Evolutionary conservation across 1,140 invertebrate genomes (phyloP), one percentile per base, ranked within the genome.

Genomic region (Listronotus oregonensis): DNA sequence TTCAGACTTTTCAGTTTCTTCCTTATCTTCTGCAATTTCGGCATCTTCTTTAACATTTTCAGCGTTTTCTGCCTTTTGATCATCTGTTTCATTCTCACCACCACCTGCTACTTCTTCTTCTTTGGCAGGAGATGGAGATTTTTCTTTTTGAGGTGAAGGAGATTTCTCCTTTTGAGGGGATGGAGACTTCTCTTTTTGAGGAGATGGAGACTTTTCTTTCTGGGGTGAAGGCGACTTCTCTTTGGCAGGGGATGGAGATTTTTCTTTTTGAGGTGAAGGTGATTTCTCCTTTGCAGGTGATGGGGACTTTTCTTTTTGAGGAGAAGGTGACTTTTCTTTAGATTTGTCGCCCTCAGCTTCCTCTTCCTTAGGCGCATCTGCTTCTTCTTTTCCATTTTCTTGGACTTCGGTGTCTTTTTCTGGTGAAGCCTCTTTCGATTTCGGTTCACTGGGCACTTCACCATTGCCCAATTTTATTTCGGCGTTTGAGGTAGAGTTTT

Each of bases 391-490:
- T 42, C 47, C 59, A 58, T 59, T 46, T 14, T 59, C 59, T 34
- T 61, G 51, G 27, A 49, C 37, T 15, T 69, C 61, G 32, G 21
- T 61, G 51, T 66, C 56, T 12, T 73, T 65, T 46, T 67, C 63
- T 50, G 55, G 67, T 42, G 59, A 58, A 10, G 37, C 37, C 54
- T 60, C 67, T 14, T 69, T 63, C n/a, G 46, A 21, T 55, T 63
- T 54, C 15, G 37, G 44, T 60, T 64, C 51, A 37, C 34, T 37
- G 27, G 43, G 62, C 21, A 66, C 51, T 52, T 69, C 66, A 54
- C 65, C 59, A 51, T 73, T 72, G 18, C 39, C 57, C 37, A 68
- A 62, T 47, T 71, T 68, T 32, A 68, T 64, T 67, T 73, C 72
- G 34, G 54, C 61, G 27, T 69, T 72, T 9, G 61, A 64, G 9